Conservation (phyloP, 1,140 invertebrate genomes). For the Eueides isabella region DNA sequence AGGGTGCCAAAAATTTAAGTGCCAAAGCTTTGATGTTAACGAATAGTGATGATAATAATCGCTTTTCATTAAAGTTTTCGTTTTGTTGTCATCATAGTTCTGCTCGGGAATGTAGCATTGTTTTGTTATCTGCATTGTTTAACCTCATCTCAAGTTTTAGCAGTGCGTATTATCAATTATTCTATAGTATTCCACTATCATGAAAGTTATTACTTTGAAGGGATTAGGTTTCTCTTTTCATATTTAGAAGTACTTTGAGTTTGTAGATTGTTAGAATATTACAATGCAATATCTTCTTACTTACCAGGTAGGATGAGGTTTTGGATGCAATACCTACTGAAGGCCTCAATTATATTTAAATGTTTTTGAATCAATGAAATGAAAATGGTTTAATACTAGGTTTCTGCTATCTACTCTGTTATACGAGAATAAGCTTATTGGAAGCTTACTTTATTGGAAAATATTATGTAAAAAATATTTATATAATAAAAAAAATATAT, state of each 20-base stretch:
- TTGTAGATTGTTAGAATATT: not conserved
- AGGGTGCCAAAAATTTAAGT: not conserved
- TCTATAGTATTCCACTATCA: conserved; percentile 15
- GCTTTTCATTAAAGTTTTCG: conserved; percentile 30
- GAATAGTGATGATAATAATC: conserved; percentile 12
- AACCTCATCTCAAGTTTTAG: conserved; percentile 29
- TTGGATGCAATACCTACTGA: too few species aligned
- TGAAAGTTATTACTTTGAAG: conserved; percentile 10
- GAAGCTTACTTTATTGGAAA: too few species aligned
- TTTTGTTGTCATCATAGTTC: conserved; percentile 29
- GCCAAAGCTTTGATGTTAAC: conserved; percentile 11
- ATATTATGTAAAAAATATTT: too few species aligned
- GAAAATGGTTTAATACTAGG: too few species aligned
- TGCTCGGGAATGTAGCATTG: conserved; percentile 27
- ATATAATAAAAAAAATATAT: too few species aligned
- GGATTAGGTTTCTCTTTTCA: not conserved
- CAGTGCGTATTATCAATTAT: conserved; percentile 39
- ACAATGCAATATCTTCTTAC: not conserved
- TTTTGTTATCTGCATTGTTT: conserved; percentile 36
- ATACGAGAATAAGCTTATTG: too few species aligned
- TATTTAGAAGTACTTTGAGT: not conserved
- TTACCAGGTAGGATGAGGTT: not conserved
- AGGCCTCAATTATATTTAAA: too few species aligned
- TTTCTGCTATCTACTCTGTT: too few species aligned
- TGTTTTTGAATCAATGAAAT: too few species aligned